phyloP scores from a whole-genome alignment of 1,140 invertebrate species.

The Rhopalosiphum padi region DNA sequence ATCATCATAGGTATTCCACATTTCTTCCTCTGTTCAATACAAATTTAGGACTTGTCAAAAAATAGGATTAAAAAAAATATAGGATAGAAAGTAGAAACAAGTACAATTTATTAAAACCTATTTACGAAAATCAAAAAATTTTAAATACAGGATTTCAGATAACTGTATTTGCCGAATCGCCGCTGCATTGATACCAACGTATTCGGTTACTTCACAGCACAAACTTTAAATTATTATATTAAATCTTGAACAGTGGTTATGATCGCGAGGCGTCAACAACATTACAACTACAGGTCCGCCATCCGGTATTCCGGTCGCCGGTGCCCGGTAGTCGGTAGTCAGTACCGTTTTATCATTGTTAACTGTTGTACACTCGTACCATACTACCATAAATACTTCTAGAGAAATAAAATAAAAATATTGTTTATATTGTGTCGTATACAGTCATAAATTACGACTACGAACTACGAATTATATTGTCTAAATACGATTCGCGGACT shows the following conservation, averaged over 20 bases:
- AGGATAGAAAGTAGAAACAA: not conserved
- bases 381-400: no score
- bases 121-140: not conserved
- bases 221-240: not conserved
- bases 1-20: not conserved
- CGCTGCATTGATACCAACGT: not conserved
- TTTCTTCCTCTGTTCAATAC: not conserved
- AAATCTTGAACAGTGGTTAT: not conserved
- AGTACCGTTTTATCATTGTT: not conserved
- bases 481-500: no score
- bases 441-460: no score
- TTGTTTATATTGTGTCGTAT: no score
- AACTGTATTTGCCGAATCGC: not conserved
- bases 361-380: no score
- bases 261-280: not conserved
- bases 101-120: not conserved
- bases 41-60: not conserved
- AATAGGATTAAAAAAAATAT: not conserved
- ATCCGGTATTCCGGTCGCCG: not conserved
- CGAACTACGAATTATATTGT: no score
- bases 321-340: not conserved
- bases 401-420: no score
- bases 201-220: not conserved
- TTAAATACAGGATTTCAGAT: not conserved
- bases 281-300: not conserved